Evolutionary conservation across 2,888 invertebrate genomes (phyloP).

Genomic region (Pomacea canaliculata): DNA sequence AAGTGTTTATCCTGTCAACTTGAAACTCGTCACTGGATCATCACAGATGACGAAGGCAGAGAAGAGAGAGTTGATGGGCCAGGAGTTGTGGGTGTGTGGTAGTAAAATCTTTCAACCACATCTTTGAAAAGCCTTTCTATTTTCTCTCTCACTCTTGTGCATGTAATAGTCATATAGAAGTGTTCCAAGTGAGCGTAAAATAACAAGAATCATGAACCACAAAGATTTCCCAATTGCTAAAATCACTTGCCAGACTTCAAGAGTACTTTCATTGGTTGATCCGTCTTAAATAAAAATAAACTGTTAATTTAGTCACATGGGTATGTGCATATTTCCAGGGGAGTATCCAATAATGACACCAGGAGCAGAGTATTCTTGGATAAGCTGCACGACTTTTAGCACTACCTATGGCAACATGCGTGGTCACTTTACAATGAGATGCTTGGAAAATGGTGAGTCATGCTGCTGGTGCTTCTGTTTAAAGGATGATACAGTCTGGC

Average conservation of each 20-base stretch:
- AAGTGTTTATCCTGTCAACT: slow-evolving; percentile 54
- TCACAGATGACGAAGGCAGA: slow-evolving; percentile 57
- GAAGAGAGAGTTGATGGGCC: slow-evolving; percentile 59
- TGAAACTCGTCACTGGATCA: slow-evolving; percentile 60
- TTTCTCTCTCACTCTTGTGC: too few species aligned
- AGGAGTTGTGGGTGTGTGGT: slow-evolving; percentile 60
- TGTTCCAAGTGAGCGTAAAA: too few species aligned
- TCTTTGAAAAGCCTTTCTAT: too few species aligned
- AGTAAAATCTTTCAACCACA: background rate
- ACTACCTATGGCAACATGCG: slow-evolving; percentile 60
- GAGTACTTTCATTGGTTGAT: too few species aligned
- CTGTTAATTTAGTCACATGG: too few species aligned
- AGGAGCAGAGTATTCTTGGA: slow-evolving; percentile 57
- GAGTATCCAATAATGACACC: slow-evolving; percentile 62
- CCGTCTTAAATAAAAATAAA: too few species aligned
- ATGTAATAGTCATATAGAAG: too few species aligned
- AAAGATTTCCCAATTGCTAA: too few species aligned
- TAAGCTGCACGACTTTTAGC: slow-evolving; percentile 58
- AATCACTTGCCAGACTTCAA: too few species aligned
- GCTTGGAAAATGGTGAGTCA: slow-evolving; percentile 48
- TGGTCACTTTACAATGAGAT: slow-evolving; percentile 59
- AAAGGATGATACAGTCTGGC: too few species aligned
- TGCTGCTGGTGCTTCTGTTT: too few species aligned
- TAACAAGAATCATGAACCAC: too few species aligned
- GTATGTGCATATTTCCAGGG: slow-evolving; percentile 36